Percentiles rank a stretch among this genome's conserved stretches.
These are phyloP conservation scores for Lobophora halterata DNA, from an alignment of 2,888 invertebrate genomes.

Conservation along the genomic window DNA sequence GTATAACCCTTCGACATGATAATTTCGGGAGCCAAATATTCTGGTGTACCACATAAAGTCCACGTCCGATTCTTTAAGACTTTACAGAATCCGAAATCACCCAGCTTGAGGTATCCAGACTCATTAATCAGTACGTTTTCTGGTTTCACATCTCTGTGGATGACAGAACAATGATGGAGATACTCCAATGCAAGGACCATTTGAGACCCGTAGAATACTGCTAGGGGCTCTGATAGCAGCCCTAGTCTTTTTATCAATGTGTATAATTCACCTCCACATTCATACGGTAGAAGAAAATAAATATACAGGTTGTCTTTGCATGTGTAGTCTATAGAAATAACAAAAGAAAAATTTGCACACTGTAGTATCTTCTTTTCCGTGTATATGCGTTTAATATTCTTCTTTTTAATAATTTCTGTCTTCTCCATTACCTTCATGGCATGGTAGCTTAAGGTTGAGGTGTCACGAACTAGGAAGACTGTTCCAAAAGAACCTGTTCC, in stretches of 20 bases:
- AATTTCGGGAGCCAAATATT: slow-evolving; percentile 96
- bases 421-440: slow-evolving; percentile 95
- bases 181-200: slow-evolving; percentile 94
- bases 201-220: slow-evolving; percentile 94
- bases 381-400: slow-evolving; percentile 89
- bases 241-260: slow-evolving; percentile 82
- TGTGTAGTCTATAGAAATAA: slow-evolving; percentile 88
- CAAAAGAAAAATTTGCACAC: slow-evolving; percentile 90
- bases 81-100: slow-evolving; percentile 97
- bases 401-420: slow-evolving; percentile 88
- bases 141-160: slow-evolving; percentile 95
- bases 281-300: slow-evolving; percentile 89
- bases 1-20: slow-evolving; percentile 95
- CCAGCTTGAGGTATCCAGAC: slow-evolving; percentile 89
- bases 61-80: slow-evolving; percentile 87
- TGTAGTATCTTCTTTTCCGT: slow-evolving; percentile 93
- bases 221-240: slow-evolving; percentile 85
- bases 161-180: slow-evolving; percentile 89
- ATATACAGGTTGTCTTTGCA: slow-evolving; percentile 92
- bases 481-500: slow-evolving; percentile 93
- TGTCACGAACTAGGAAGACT: slow-evolving; percentile 86
- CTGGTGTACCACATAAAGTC: slow-evolving; percentile 97
- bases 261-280: slow-evolving; percentile 93
- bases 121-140: slow-evolving; percentile 91
- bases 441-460: slow-evolving; percentile 79